Conservation (phyloP, 92 coral and sea anemone genomes). For the Porites rus region DNA sequence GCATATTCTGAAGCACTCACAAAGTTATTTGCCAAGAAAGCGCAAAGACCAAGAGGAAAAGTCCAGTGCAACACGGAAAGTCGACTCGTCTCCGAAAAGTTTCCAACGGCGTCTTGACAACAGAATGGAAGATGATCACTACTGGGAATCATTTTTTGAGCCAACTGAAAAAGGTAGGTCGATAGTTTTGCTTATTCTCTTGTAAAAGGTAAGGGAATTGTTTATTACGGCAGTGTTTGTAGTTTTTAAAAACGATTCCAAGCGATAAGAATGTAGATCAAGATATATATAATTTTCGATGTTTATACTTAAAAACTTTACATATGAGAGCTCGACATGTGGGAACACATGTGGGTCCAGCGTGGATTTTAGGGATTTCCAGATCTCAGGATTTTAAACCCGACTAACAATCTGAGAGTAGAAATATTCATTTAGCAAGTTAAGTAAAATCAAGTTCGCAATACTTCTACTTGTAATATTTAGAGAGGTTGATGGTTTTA, state of each 20-base stretch:
- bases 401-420: background rate
- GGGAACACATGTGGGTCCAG: background rate
- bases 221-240: too few relatives aligned
- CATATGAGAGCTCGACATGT: background rate
- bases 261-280: too few relatives aligned
- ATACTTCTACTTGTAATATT: too few relatives aligned
- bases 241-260: too few relatives aligned
- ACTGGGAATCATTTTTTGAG: slow-evolving; percentile 82
- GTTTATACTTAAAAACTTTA: background rate
- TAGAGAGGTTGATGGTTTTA: background rate
- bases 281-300: background rate
- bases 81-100: slow-evolving; percentile 10
- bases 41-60: background rate
- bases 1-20: background rate
- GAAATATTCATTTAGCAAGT: background rate
- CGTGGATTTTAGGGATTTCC: background rate
- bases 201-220: background rate
- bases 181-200: background rate
- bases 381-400: background rate
- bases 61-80: background rate
- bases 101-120: slow-evolving; percentile 30
- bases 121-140: slow-evolving; percentile 47
- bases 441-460: background rate
- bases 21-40: background rate
- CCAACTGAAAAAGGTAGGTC: slow-evolving; percentile 70